Evolutionary conservation across 2,113 vertebrate species (phyloP), one percentile per base, ranked within the genome.

Genomic region (Alces alces): DNA sequence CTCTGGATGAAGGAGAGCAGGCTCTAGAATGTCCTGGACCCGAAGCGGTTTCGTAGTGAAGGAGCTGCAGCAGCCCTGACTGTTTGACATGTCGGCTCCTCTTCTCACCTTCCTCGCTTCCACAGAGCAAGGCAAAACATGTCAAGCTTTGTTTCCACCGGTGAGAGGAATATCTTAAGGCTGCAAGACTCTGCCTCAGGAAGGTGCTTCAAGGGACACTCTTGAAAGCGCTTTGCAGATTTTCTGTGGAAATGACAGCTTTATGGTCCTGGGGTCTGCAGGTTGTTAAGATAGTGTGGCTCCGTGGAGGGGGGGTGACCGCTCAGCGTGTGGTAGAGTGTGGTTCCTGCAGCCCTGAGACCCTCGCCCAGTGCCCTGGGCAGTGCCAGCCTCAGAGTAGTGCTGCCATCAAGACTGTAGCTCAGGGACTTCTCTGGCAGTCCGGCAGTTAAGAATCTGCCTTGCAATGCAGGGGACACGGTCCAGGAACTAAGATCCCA

Each of bases 291-390:
- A 55, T 30, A 85, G 15, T 23, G 33, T 61, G 55, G 36, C 30
- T 93, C 8, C 0, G 1, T 45, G 6, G 28, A 76, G n/a, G n/a
- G 33, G 45, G 28, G 30, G 45, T 25, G 27, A 33, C 0, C 1
- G 1, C 30, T 19, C 1, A 16, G 83, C 47, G 36, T 1, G 3
- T 3, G 5, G 28, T 6, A 27, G 47, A 11, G 30, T 6, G 33
- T 76, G 1, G 0, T 54, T 55, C 17, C 66, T 13, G 25, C 10
- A 50, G 25, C 9, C 61, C 12, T 8, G 2, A 5, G 57, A 25
- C 9, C 1, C 7, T 28, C 1, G 0, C 25, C 30, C 73, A 28
- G 8, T 4, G 25, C n/a, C 28, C 47, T 27, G 36, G 25, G 30
- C 12, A 12, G n/a, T 47, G n/a, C 15, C 10, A 21, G 60, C 30